Percentiles rank a stretch among this genome's conserved stretches.
phyloP scores from a whole-genome alignment of 53 echinoderm and acorn worm genomes.

The Arbacia lixula region DNA sequence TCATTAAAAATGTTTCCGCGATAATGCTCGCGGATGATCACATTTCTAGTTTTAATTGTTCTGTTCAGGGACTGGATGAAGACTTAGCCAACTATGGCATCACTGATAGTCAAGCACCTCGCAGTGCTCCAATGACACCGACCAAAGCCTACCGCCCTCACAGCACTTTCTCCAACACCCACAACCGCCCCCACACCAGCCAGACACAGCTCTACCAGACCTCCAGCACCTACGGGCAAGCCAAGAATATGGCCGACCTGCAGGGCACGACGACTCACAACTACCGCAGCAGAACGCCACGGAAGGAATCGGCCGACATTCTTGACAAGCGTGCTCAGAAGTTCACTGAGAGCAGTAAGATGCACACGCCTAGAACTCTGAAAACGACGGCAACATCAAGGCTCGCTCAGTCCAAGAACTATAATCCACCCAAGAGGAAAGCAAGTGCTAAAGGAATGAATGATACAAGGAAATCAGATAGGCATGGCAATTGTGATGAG shows the following conservation, averaged over 20 bases:
- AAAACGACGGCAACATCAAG: conserved; percentile 81
- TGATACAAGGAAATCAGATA: conserved; percentile 31
- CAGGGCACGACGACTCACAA: conserved; percentile 5
- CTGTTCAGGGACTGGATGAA: conserved; percentile 15
- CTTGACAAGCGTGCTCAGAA: conserved; percentile 74
- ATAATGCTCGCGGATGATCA: too few relatives aligned
- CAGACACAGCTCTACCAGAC: conserved; percentile 56
- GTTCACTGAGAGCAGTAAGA: conserved; percentile 65
- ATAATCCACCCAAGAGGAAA: conserved; percentile 87
- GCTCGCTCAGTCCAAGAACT: conserved; percentile 86
- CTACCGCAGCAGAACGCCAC: conserved; percentile 24
- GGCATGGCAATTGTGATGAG: conserved; percentile 15
- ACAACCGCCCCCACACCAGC: conserved; percentile 40
- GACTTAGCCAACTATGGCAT: conserved; percentile 47
- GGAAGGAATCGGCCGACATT: conserved; percentile 69
- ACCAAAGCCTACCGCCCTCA: conserved; percentile 40
- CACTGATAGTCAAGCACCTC: conserved; percentile 1
- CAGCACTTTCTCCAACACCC: conserved; percentile 16
- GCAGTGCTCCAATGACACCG: conserved; percentile 32
- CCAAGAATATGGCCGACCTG: neutral
- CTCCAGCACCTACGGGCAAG: conserved; percentile 18
- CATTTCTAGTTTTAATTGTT: neutral
- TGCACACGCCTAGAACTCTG: conserved; percentile 86
- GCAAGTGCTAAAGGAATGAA: conserved; percentile 20
- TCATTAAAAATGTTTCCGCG: too few relatives aligned